phyloP scores from a whole-genome alignment of 2,888 invertebrate genomes.

The Pristionchus japonicus region DNA sequence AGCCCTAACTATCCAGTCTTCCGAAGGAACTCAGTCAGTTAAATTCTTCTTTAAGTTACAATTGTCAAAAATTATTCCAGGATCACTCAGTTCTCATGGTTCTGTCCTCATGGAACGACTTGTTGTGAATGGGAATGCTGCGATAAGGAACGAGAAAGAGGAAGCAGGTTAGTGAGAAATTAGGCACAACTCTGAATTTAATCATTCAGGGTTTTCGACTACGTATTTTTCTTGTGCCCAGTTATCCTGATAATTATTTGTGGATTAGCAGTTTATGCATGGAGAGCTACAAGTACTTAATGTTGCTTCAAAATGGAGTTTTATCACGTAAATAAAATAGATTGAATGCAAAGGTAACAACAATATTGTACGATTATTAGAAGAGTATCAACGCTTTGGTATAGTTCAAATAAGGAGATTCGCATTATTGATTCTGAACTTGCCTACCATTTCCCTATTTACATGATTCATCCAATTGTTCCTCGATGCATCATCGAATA shows the following conservation, averaged over 20 bases:
- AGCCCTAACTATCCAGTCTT: not conserved
- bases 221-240: not conserved
- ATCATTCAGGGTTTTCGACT: not conserved
- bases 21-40: not conserved
- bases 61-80: not conserved
- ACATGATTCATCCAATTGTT: slow-evolving; percentile 44
- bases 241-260: not conserved
- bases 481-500: slow-evolving; percentile 24
- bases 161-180: not conserved
- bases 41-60: not conserved
- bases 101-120: not conserved
- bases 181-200: not conserved
- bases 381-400: not conserved
- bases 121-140: slow-evolving; percentile 20
- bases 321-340: not conserved
- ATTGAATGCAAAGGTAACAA: not conserved
- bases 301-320: not conserved
- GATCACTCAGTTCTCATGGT: not conserved
- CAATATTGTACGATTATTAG: not conserved
- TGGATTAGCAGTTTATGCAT: not conserved
- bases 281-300: no score
- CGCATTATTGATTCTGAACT: slow-evolving; percentile 20
- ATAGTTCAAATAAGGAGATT: slow-evolving; percentile 36
- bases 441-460: not conserved
- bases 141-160: not conserved